Conservation (phyloP, 2,113 vertebrate species). For the Crotalus tigris region DNA sequence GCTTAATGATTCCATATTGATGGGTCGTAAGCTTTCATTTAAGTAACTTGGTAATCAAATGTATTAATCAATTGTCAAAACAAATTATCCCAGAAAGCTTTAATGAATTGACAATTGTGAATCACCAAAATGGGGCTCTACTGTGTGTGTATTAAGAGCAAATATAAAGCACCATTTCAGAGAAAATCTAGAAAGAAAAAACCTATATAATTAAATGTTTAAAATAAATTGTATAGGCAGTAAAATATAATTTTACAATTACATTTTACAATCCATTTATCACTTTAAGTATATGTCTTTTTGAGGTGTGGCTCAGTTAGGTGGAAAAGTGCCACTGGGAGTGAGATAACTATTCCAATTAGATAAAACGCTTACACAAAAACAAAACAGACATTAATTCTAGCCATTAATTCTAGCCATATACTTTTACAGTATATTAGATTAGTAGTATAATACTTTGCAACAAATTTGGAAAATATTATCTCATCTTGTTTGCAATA, state of each 20-base stretch:
- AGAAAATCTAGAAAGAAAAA: slow-evolving; percentile 11
- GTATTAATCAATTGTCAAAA: background rate
- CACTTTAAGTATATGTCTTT: slow-evolving; percentile 21
- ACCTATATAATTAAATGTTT: slow-evolving; percentile 2
- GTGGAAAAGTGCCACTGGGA: background rate
- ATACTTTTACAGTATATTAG: background rate
- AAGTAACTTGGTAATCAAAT: background rate
- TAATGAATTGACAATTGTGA: background rate
- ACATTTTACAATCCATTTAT: background rate
- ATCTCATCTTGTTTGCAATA: slow-evolving; percentile 1
- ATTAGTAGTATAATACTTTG: background rate
- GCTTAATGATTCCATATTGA: background rate
- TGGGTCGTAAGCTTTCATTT: background rate
- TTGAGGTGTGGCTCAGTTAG: background rate
- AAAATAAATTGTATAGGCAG: slow-evolving; percentile 2
- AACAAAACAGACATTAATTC: background rate
- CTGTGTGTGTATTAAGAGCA: background rate
- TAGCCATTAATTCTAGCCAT: slow-evolving; percentile 13
- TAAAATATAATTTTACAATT: background rate
- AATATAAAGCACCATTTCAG: background rate
- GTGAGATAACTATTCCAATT: background rate
- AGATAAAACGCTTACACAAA: background rate
- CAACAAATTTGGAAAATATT: background rate
- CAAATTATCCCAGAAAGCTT: background rate
- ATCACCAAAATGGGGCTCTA: background rate